These are phyloP conservation scores for Brachirus orientalis DNA, from an alignment of 2,113 vertebrate genomes.

Conservation along the genomic window DNA sequence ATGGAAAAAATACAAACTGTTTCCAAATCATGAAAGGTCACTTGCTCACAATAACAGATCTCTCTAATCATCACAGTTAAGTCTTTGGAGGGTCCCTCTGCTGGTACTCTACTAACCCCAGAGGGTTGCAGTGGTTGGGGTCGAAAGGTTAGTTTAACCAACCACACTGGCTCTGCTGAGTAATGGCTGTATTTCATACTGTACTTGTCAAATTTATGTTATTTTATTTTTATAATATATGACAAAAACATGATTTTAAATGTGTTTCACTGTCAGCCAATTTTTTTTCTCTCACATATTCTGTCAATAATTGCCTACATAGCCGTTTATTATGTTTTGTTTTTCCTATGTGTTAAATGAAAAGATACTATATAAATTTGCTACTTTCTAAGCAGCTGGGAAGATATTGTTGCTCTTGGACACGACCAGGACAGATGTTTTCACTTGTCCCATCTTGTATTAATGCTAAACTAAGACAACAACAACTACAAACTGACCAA, in stretches of 20 bases:
- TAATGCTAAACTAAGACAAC: not conserved
- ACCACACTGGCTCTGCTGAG: conserved; percentile 1
- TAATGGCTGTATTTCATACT: not conserved
- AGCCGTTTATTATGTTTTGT: too few species aligned
- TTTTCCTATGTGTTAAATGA: not conserved
- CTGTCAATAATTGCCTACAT: too few species aligned
- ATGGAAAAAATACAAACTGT: conserved; percentile 66
- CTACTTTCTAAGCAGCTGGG: not conserved
- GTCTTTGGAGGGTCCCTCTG: conserved; percentile 6
- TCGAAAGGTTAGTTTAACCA: not conserved
- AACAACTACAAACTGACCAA: not conserved
- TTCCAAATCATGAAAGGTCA: conserved; percentile 64
- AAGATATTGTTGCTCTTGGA: too few species aligned
- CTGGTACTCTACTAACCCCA: not conserved
- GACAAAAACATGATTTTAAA: too few species aligned
- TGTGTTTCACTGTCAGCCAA: too few species aligned
- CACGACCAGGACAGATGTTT: not conserved
- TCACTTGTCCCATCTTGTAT: not conserved
- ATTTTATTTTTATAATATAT: too few species aligned
- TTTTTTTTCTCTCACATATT: too few species aligned
- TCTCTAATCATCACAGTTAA: conserved; percentile 42
- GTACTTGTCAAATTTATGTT: too few species aligned
- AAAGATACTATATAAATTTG: not conserved
- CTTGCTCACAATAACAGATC: conserved; percentile 45
- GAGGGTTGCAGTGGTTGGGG: not conserved